These are phyloP conservation scores for Zaprionus africanus DNA, from an alignment of 1,140 invertebrate genomes.

Conservation along the genomic window DNA sequence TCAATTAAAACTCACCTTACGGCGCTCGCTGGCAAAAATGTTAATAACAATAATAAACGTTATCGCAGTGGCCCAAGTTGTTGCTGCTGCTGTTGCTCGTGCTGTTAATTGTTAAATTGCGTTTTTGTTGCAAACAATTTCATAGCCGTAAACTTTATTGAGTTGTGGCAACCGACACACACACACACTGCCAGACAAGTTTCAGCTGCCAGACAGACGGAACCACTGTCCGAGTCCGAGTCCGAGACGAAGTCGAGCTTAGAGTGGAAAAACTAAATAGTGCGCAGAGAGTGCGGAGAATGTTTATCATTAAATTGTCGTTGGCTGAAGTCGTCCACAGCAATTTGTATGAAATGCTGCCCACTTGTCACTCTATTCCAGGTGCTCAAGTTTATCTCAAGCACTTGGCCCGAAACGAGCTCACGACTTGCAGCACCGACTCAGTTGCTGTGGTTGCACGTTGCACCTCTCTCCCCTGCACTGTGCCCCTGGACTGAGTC, in stretches of 20 bases:
- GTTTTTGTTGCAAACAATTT: slow-evolving; percentile 78
- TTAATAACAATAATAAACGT: slow-evolving; percentile 82
- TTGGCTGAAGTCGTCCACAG: slow-evolving; percentile 58
- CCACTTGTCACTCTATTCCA: slow-evolving; percentile 81
- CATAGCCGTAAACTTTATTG: slow-evolving; percentile 77
- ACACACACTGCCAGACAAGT: slow-evolving; percentile 1
- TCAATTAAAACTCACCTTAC: slow-evolving; percentile 76
- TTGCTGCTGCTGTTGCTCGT: slow-evolving; percentile 54
- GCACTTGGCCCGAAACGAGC: slow-evolving; percentile 62
- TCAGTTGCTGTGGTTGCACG: background rate
- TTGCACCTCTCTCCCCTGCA: background rate
- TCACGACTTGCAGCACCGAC: slow-evolving; percentile 29
- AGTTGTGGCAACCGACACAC: slow-evolving; percentile 60
- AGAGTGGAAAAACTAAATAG: slow-evolving; percentile 3
- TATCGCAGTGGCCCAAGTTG: slow-evolving; percentile 29
- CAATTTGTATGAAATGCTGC: slow-evolving; percentile 80
- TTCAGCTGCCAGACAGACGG: background rate
- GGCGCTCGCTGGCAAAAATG: slow-evolving; percentile 74
- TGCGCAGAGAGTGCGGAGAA: slow-evolving; percentile 22
- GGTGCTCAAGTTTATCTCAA: slow-evolving; percentile 76
- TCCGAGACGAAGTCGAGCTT: background rate
- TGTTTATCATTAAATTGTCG: slow-evolving; percentile 80
- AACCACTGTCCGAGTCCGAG: background rate
- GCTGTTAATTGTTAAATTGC: slow-evolving; percentile 82
- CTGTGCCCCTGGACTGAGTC: background rate